A percentile compares a stretch with the other conserved stretches of the same genome.
Evolutionary conservation across 2,888 invertebrate species (phyloP).

Genomic region (Melipona bicolor): DNA sequence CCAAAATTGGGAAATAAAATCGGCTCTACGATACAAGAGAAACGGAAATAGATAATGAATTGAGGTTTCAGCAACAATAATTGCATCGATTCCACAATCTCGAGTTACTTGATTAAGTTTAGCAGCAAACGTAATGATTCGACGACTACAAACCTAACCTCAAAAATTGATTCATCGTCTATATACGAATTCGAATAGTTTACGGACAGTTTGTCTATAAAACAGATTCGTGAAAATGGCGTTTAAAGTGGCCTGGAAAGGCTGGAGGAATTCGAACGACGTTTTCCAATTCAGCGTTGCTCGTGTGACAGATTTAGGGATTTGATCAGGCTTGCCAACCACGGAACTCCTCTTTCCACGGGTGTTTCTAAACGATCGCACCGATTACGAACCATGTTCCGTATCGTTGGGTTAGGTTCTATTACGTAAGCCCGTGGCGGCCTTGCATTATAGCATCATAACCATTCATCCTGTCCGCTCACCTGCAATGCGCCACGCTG

Average conservation of each 20-base stretch:
- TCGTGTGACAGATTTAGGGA: background rate
- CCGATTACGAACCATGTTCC: conserved; percentile 75
- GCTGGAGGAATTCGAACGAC: too few species aligned
- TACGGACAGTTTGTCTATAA: background rate
- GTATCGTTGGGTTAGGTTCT: conserved; percentile 76
- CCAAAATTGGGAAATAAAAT: too few species aligned
- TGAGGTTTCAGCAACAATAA: too few species aligned
- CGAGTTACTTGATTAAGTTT: too few species aligned
- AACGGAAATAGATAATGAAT: too few species aligned
- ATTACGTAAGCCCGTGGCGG: conserved; percentile 79
- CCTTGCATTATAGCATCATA: conserved; percentile 82
- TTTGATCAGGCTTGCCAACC: conserved; percentile 10
- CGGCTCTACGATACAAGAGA: too few species aligned
- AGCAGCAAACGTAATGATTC: too few species aligned
- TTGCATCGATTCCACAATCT: background rate
- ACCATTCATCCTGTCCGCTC: conserved; percentile 82
- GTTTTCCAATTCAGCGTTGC: background rate
- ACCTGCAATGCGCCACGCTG: conserved; percentile 81
- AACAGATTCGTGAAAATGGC: background rate
- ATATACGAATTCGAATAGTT: background rate
- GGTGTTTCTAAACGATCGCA: conserved; percentile 66
- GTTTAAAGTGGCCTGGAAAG: background rate
- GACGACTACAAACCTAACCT: too few species aligned
- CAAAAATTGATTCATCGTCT: background rate
- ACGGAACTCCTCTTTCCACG: conserved; percentile 31